These are phyloP conservation scores for Hirtodrosophila confusa DNA, from an alignment of 2,888 invertebrate species.

Conservation along the genomic window DNA sequence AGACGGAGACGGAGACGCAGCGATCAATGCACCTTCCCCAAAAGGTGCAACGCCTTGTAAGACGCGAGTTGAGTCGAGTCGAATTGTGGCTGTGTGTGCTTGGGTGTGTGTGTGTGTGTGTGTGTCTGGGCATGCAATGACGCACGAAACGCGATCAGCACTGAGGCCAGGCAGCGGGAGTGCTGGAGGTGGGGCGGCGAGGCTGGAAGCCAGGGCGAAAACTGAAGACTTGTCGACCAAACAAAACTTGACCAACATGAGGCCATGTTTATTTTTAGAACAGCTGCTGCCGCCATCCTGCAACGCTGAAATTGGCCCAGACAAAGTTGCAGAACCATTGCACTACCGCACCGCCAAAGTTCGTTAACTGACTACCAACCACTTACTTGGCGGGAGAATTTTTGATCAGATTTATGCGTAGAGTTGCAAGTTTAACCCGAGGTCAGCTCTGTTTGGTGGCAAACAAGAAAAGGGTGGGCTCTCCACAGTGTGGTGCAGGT, in stretches of 20 bases:
- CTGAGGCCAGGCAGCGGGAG: slow-evolving; percentile 22
- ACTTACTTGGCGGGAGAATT: slow-evolving; percentile 1
- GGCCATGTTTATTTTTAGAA: slow-evolving; percentile 68
- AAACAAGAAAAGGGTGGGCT: slow-evolving; percentile 68
- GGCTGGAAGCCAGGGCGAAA: slow-evolving; percentile 5
- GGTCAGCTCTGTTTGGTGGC: slow-evolving; percentile 36
- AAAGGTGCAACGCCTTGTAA: slow-evolving; percentile 74
- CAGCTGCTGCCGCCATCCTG: slow-evolving; percentile 8
- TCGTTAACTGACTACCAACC: too few species aligned
- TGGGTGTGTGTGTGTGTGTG: slow-evolving; percentile 15
- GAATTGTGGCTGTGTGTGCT: slow-evolving; percentile 7
- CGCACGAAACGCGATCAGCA: slow-evolving; percentile 76
- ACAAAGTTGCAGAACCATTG: slow-evolving; percentile 35
- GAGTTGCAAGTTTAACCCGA: slow-evolving; percentile 50
- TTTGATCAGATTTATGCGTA: slow-evolving; percentile 75
- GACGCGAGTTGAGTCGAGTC: slow-evolving; percentile 29
- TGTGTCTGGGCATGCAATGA: slow-evolving; percentile 67
- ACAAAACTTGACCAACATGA: slow-evolving; percentile 73
- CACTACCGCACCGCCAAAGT: not conserved
- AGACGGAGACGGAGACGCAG: slow-evolving; percentile 45
- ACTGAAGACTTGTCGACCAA: slow-evolving; percentile 38
- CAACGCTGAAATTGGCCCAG: slow-evolving; percentile 49
- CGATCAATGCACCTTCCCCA: slow-evolving; percentile 77
- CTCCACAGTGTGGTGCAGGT: slow-evolving; percentile 33
- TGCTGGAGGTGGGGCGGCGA: not conserved